Evolutionary conservation across 1,140 invertebrate species (phyloP).

Genomic region (Xylocopa sonorina): DNA sequence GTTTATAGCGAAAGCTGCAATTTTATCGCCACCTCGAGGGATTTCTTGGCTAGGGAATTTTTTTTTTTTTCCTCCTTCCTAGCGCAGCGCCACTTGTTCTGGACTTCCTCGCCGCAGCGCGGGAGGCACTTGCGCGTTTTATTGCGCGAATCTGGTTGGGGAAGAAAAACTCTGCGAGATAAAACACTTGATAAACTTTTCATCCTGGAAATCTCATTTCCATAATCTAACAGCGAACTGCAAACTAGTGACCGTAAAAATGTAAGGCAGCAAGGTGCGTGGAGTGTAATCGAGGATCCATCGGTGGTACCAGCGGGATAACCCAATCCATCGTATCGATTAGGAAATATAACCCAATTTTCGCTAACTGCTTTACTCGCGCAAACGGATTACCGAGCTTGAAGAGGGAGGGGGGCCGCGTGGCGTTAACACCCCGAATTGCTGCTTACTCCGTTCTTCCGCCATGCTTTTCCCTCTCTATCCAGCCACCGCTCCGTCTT

Average conservation of each 20-base stretch:
- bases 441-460: constrained; percentile 63
- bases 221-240: no score
- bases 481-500: constrained; percentile 21
- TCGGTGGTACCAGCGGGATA: constrained; percentile 47
- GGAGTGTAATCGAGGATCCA: constrained; percentile 26
- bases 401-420: constrained; percentile 47
- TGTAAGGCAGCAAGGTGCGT: not conserved
- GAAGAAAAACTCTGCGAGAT: no score
- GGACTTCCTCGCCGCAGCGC: not conserved
- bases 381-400: constrained; percentile 69
- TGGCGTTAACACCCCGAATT: constrained; percentile 63
- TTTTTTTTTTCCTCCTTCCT: no score
- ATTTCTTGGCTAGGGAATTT: constrained; percentile 23
- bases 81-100: constrained; percentile 1
- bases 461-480: constrained; percentile 23
- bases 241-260: no score
- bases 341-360: constrained; percentile 74
- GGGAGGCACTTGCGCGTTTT: not conserved
- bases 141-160: not conserved
- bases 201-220: no score
- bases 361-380: constrained; percentile 67
- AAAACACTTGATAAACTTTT: no score
- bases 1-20: constrained; percentile 16
- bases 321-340: constrained; percentile 73
- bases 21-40: constrained; percentile 23